These are phyloP conservation scores for Brienomyrus brachyistius DNA, from an alignment of 2,113 vertebrate genomes.

Conservation along the genomic window DNA sequence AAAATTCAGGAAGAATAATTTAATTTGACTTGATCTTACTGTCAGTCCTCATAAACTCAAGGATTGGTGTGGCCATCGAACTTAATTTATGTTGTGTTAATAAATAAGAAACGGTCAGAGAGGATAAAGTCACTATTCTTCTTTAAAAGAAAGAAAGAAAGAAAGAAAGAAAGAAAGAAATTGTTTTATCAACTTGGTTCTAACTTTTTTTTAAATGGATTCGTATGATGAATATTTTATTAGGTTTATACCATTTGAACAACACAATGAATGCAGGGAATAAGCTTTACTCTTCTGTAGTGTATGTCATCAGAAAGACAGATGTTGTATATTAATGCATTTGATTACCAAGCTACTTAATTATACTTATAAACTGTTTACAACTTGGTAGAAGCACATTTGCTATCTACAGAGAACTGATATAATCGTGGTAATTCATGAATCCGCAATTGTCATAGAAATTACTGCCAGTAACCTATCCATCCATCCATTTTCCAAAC, in stretches of 20 bases:
- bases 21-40: slow-evolving; percentile 54
- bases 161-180: not conserved
- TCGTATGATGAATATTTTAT: slow-evolving; percentile 6
- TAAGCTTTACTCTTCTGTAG: not conserved
- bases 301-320: not conserved
- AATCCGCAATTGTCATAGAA: not conserved
- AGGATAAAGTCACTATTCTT: slow-evolving; percentile 13
- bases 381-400: not conserved
- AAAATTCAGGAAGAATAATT: slow-evolving; percentile 48
- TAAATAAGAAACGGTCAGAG: slow-evolving; percentile 45
- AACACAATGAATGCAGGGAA: not conserved
- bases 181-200: slow-evolving; percentile 25
- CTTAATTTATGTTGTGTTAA: slow-evolving; percentile 58
- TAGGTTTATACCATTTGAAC: not conserved
- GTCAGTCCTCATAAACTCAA: slow-evolving; percentile 43
- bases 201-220: slow-evolving; percentile 19
- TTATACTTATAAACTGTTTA: not conserved
- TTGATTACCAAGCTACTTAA: not conserved
- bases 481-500: no score
- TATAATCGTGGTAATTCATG: not conserved
- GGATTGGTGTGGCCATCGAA: slow-evolving; percentile 40
- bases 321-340: not conserved
- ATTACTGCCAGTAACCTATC: not conserved
- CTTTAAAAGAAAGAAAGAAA: not conserved
- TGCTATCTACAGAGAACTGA: not conserved